A percentile compares a stretch with the other conserved stretches of the same genome.
phyloP scores from a whole-genome alignment of 2,797 vertebrate genomes.

The Tarsius wallacei region DNA sequence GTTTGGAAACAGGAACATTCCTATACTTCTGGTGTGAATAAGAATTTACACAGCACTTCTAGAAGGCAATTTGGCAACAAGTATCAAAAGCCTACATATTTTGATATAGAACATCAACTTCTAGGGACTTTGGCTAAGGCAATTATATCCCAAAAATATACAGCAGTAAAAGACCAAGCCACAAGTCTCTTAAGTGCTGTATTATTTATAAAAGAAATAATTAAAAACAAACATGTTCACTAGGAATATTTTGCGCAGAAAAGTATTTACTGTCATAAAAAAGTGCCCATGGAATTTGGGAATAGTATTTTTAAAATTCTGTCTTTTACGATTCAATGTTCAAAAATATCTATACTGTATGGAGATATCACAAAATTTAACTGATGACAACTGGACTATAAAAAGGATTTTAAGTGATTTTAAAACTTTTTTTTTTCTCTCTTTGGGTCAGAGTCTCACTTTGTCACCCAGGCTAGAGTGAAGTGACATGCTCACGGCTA shows the following conservation, averaged over 20 bases:
- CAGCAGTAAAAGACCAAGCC: neutral
- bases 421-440: neutral
- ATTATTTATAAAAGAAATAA: neutral
- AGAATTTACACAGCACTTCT: constrained; percentile 37
- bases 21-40: neutral
- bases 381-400: neutral
- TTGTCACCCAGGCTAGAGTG: too few species aligned
- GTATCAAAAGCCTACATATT: neutral
- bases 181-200: neutral
- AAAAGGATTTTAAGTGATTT: neutral
- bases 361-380: constrained; percentile 38
- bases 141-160: neutral
- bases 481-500: too few species aligned
- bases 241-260: neutral
- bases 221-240: constrained; percentile 6
- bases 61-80: neutral
- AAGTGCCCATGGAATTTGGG: neutral
- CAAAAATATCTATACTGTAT: neutral
- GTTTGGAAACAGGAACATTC: constrained; percentile 36
- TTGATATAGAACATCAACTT: constrained; percentile 1
- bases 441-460: too few species aligned
- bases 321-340: neutral
- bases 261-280: neutral
- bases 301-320: neutral
- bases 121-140: neutral